phyloP scores from a whole-genome alignment of 2,888 invertebrate species.

The Mystacides longicornis region DNA sequence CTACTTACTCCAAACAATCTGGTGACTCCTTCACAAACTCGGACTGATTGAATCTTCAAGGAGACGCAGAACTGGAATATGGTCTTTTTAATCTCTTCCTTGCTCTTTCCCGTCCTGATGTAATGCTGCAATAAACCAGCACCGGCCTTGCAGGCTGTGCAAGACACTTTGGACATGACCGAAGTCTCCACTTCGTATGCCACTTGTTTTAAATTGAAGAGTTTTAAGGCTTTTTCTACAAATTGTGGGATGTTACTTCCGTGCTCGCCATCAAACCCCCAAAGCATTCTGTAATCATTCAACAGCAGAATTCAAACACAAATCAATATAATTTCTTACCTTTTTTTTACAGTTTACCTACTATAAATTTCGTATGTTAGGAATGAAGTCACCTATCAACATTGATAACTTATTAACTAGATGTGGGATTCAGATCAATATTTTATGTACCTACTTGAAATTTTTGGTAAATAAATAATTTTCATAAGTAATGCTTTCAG shows the following conservation, averaged over 20 bases:
- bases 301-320: too few relatives aligned
- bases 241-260: constrained; percentile 68
- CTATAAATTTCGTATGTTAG: too few relatives aligned
- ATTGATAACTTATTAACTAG: too few relatives aligned
- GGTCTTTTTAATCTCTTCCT: constrained; percentile 76
- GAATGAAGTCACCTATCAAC: too few relatives aligned
- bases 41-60: constrained; percentile 76
- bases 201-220: constrained; percentile 71
- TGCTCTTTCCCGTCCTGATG: constrained; percentile 75
- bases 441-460: too few relatives aligned
- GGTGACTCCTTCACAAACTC: constrained; percentile 86
- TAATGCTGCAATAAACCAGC: constrained; percentile 81
- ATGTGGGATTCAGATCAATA: too few relatives aligned
- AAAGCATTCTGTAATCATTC: constrained; percentile 54
- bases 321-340: too few relatives aligned
- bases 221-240: constrained; percentile 73
- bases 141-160: constrained; percentile 84
- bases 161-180: constrained; percentile 86
- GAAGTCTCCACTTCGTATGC: constrained; percentile 78
- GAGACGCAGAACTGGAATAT: constrained; percentile 83
- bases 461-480: too few relatives aligned
- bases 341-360: too few relatives aligned
- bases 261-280: constrained; percentile 64
- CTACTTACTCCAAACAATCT: constrained; percentile 69
- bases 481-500: too few relatives aligned